Conservation (phyloP, 2,113 vertebrate species). For the Vulpes vulpes region DNA sequence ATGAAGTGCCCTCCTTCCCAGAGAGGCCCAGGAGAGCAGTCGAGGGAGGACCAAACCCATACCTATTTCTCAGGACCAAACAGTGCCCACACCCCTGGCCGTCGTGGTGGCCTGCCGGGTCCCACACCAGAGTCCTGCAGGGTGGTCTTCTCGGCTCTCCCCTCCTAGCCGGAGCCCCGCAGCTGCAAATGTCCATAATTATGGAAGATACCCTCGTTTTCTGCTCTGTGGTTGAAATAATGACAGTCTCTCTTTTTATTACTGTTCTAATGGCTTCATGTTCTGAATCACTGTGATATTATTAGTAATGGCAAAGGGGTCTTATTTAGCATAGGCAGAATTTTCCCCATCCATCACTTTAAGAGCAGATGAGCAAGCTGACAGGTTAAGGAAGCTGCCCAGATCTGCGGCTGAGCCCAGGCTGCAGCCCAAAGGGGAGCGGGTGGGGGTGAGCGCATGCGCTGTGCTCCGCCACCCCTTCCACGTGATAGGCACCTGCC, state of each 20-base stretch:
- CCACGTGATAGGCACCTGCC: neutral
- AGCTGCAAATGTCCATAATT: neutral
- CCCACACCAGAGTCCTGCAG: neutral
- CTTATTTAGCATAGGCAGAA: neutral
- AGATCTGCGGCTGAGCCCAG: fast-evolving
- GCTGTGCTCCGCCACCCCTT: neutral
- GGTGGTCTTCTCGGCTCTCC: neutral
- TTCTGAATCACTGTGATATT: constrained; percentile 46
- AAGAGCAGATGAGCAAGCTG: neutral
- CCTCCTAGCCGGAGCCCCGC: neutral
- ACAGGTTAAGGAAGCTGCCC: constrained; percentile 33
- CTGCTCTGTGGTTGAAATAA: constrained; percentile 66
- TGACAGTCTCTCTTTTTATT: constrained; percentile 65
- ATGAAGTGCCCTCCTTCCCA: neutral
- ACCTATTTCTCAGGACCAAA: neutral
- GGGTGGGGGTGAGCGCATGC: fast-evolving
- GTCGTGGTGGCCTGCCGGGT: neutral
- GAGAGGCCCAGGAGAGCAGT: neutral
- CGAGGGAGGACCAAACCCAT: fast-evolving
- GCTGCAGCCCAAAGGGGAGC: fast-evolving
- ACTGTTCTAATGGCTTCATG: constrained; percentile 50
- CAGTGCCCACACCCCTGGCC: fast-evolving
- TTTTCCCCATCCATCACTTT: neutral
- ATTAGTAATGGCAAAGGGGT: neutral
- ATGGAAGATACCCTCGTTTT: neutral